Conservation (phyloP, 2,888 invertebrate genomes). For the Agriopis marginaria region DNA sequence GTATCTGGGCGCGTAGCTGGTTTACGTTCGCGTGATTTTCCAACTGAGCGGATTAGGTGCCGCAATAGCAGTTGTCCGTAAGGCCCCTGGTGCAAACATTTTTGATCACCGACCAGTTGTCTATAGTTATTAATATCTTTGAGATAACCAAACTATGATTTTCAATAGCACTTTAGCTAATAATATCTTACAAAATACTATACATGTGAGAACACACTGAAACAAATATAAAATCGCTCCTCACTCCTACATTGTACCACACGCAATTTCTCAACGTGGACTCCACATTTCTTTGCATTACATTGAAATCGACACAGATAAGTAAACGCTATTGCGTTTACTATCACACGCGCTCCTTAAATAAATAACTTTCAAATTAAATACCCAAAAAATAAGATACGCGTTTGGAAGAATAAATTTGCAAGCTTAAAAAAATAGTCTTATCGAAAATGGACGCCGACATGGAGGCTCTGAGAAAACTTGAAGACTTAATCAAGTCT, state of each 20-base stretch:
- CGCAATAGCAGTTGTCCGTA: too few relatives aligned
- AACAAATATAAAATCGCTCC: conserved; percentile 22
- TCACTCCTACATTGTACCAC: conserved; percentile 45
- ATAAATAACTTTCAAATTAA: conserved; percentile 1
- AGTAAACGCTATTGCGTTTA: not conserved
- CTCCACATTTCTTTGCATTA: conserved; percentile 55
- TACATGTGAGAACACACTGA: not conserved
- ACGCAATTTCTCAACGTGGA: conserved; percentile 52
- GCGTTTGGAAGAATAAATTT: not conserved
- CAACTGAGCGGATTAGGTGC: too few relatives aligned
- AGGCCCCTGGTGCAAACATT: too few relatives aligned
- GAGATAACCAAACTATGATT: too few relatives aligned
- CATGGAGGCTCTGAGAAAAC: conserved; percentile 52
- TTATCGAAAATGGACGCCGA: conserved; percentile 54
- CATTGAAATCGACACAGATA: conserved; percentile 24
- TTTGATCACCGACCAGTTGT: too few relatives aligned
- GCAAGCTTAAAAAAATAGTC: not conserved
- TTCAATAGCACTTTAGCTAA: too few relatives aligned
- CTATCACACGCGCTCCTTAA: conserved; percentile 5
- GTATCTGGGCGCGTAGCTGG: too few relatives aligned
- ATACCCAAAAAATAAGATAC: not conserved
- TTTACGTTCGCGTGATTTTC: too few relatives aligned
- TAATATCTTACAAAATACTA: too few relatives aligned
- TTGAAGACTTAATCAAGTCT: conserved; percentile 67
- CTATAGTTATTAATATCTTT: too few relatives aligned